Percentiles rank a stretch among this genome's conserved stretches.
phyloP scores from a whole-genome alignment of 2,797 vertebrate species.

The Acipenser ruthenus region DNA sequence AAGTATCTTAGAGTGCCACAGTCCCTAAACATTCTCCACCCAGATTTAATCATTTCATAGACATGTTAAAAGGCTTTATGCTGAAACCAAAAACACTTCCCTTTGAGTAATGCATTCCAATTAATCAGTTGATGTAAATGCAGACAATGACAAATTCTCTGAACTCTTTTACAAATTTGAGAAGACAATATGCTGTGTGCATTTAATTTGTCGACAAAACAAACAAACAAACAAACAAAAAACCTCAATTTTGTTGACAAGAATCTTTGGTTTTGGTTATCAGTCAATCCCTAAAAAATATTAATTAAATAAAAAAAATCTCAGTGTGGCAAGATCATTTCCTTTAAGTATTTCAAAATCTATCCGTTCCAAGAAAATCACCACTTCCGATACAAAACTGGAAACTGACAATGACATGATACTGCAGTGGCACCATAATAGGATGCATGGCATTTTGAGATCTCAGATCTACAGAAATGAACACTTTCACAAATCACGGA shows the following conservation, averaged over 20 bases:
- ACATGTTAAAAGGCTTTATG: conserved; percentile 77
- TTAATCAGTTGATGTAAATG: conserved; percentile 99
- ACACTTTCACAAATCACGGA: too few relatives aligned
- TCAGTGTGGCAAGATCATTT: too few relatives aligned
- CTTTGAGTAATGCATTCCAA: conserved; percentile 82
- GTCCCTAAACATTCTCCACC: conserved; percentile 64
- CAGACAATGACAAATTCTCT: conserved; percentile 56
- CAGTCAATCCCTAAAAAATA: conserved; percentile 11
- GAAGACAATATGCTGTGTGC: conserved; percentile 16
- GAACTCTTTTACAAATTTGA: conserved; percentile 15
- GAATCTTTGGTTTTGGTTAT: conserved; percentile 1
- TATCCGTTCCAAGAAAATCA: not conserved
- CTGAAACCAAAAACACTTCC: conserved; percentile 79
- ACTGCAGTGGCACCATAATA: not conserved
- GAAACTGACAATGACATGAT: not conserved
- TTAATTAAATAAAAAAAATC: not conserved
- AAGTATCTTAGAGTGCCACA: conserved; percentile 53
- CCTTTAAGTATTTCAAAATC: too few relatives aligned
- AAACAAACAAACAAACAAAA: too few relatives aligned
- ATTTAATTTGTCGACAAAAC: conserved; percentile 15
- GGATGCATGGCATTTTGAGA: not conserved
- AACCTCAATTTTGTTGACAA: not conserved
- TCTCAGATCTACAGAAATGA: too few relatives aligned
- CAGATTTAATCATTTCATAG: conserved; percentile 81
- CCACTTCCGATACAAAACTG: not conserved